A percentile compares a stretch with the other conserved stretches of the same genome.
Conservation (phyloP, 2,888 invertebrate species). For the Salpingus planirostris region DNA sequence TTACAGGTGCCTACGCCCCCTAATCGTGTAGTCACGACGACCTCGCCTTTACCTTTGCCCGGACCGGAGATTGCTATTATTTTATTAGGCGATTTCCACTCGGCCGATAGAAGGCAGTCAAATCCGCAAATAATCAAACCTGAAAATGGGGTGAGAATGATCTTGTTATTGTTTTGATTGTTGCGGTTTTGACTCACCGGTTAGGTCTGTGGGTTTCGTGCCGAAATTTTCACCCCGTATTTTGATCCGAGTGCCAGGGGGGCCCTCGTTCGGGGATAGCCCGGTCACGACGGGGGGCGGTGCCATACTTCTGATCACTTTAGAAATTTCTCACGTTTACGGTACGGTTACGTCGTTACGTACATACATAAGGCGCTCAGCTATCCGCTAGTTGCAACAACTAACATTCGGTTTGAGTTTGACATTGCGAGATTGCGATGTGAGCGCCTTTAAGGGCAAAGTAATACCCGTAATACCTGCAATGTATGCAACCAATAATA, state of each 20-base stretch:
- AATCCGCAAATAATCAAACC: conserved; percentile 92
- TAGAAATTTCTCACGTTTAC: too few relatives aligned
- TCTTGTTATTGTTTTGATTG: too few relatives aligned
- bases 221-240: conserved; percentile 96
- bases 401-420: too few relatives aligned
- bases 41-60: conserved; percentile 84
- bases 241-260: conserved; percentile 90
- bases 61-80: conserved; percentile 93
- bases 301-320: too few relatives aligned
- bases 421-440: too few relatives aligned
- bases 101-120: conserved; percentile 89
- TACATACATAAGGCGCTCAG: too few relatives aligned
- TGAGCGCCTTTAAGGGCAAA: too few relatives aligned
- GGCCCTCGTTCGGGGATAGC: conserved; percentile 96
- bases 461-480: too few relatives aligned
- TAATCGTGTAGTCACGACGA: conserved; percentile 76
- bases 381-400: too few relatives aligned
- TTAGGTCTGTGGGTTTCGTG: conserved; percentile 70
- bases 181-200: conserved; percentile 62
- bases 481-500: too few relatives aligned
- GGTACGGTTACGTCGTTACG: too few relatives aligned
- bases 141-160: conserved; percentile 37
- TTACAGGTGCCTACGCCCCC: conserved; percentile 85
- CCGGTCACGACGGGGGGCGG: conserved; percentile 89
- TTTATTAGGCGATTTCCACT: conserved; percentile 97